A percentile compares a stretch with the other conserved stretches of the same genome.
phyloP scores from a whole-genome alignment of 2,888 invertebrate species.

The Panopea generosa region DNA sequence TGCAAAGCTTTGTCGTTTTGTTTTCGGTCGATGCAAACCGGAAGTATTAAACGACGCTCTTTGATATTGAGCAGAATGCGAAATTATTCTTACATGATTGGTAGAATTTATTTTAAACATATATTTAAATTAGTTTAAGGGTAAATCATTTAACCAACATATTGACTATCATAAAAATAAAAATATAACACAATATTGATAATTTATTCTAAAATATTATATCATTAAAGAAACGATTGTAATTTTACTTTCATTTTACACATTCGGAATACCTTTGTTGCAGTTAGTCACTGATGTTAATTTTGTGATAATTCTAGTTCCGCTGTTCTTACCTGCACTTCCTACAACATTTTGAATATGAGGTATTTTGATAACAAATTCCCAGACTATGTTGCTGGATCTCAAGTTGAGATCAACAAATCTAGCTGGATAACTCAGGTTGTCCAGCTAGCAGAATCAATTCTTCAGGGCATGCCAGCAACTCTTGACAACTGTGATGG shows the following conservation, averaged over 20 bases:
- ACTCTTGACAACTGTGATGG: slow-evolving; percentile 85
- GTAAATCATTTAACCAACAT: too few relatives aligned
- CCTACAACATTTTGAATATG: slow-evolving; percentile 50
- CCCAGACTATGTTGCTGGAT: slow-evolving; percentile 69
- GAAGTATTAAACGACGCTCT: slow-evolving; percentile 6
- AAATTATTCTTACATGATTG: too few relatives aligned
- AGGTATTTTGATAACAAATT: slow-evolving; percentile 77
- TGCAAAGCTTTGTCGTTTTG: not conserved
- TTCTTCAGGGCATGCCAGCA: slow-evolving; percentile 73
- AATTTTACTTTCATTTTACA: slow-evolving; percentile 4
- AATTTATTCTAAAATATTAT: too few relatives aligned
- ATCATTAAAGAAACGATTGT: too few relatives aligned
- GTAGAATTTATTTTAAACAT: too few relatives aligned
- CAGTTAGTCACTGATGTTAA: slow-evolving; percentile 1
- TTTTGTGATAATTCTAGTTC: not conserved
- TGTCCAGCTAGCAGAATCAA: slow-evolving; percentile 63
- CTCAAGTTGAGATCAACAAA: slow-evolving; percentile 64
- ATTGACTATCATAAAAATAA: too few relatives aligned
- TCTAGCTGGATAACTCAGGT: slow-evolving; percentile 72
- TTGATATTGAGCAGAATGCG: too few relatives aligned
- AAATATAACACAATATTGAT: too few relatives aligned
- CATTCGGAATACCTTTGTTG: not conserved
- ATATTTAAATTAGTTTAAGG: too few relatives aligned
- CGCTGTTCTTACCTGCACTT: too few relatives aligned
- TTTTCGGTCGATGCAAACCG: slow-evolving; percentile 6